Evolutionary conservation across 2,888 invertebrate species (phyloP).

Genomic region (Limnephilus marmoratus): DNA sequence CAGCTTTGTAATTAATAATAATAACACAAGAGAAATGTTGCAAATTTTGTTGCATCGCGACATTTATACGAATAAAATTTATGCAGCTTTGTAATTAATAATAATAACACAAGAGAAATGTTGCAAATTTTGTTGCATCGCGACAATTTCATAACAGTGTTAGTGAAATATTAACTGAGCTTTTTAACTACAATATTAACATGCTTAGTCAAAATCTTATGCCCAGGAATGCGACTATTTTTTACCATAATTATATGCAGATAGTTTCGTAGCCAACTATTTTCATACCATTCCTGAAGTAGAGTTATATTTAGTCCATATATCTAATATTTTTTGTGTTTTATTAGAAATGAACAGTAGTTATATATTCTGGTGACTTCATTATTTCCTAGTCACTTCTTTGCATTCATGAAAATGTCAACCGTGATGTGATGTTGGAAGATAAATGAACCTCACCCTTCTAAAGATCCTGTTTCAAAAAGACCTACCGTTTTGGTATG

Average conservation of each 20-base stretch:
- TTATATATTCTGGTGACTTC: background rate
- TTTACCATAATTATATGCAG: background rate
- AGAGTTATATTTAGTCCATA: too few relatives aligned
- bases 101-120: constrained; percentile 44
- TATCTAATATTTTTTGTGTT: too few relatives aligned
- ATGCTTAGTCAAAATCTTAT: too few relatives aligned
- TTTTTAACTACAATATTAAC: too few relatives aligned
- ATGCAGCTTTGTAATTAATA: background rate
- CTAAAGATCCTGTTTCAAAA: background rate
- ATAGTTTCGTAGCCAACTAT: background rate
- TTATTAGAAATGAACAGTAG: background rate
- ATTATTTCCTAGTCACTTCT: background rate
- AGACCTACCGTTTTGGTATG: background rate
- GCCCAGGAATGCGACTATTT: background rate
- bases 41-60: constrained; percentile 39
- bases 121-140: constrained; percentile 47
- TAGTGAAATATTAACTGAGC: too few relatives aligned
- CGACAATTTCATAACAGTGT: background rate
- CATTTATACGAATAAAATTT: background rate
- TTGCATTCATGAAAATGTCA: background rate
- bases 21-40: constrained; percentile 52
- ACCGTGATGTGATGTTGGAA: background rate
- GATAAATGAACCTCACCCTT: background rate
- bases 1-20: background rate
- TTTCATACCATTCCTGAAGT: background rate